These are phyloP conservation scores for Cettia cetti DNA, from an alignment of 2,113 vertebrate genomes.

Conservation along the genomic window DNA sequence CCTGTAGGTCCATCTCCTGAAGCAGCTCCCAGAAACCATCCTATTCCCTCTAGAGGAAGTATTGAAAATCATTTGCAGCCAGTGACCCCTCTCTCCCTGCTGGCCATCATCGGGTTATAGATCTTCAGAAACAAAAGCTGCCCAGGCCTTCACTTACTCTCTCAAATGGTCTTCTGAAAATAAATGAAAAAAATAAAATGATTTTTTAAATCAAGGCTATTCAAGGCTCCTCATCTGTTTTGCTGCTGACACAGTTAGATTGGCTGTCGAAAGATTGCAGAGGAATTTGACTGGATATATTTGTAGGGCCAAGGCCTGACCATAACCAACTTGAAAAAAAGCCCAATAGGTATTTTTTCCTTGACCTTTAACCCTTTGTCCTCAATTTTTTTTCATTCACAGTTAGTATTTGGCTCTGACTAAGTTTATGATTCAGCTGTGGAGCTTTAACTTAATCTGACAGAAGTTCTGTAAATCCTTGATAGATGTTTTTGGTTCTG, in stretches of 20 bases:
- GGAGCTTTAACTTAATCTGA: neutral
- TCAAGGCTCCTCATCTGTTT: neutral
- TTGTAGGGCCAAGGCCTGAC: neutral
- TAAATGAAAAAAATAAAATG: neutral
- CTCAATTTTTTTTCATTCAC: neutral
- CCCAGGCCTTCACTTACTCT: neutral
- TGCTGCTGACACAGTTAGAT: neutral
- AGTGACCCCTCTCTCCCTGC: neutral
- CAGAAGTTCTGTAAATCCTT: neutral
- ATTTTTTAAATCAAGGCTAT: neutral
- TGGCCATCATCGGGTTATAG: constrained; percentile 36
- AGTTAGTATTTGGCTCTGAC: neutral
- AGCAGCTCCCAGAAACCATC: neutral
- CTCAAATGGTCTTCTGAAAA: neutral
- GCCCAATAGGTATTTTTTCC: neutral
- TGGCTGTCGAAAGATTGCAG: neutral
- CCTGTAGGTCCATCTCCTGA: neutral
- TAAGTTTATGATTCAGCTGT: neutral
- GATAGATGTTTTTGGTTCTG: neutral
- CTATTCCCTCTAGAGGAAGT: constrained; percentile 37
- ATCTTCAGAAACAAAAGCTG: constrained; percentile 44
- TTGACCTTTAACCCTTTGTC: neutral
- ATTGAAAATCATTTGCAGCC: neutral
- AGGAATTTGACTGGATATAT: neutral
- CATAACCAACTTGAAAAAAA: neutral